Evolutionary conservation across 2,888 invertebrate genomes (phyloP).

Genomic region (Drymonia ruficornis): DNA sequence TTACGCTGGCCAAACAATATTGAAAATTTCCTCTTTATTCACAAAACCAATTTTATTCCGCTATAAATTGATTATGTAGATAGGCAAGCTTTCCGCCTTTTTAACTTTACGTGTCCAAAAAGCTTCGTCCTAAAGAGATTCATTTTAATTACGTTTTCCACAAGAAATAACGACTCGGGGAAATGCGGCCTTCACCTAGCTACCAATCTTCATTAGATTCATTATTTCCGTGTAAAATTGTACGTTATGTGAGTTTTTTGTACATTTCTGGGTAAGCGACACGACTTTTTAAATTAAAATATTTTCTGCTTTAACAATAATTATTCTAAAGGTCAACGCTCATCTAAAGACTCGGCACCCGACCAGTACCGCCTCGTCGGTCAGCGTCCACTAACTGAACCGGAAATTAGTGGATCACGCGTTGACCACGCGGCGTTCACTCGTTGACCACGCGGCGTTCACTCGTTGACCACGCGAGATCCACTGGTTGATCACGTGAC

Average conservation of each 20-base stretch:
- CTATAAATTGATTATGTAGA: background rate
- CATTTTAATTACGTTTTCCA: constrained; percentile 80
- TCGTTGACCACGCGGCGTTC: no score
- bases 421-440: no score
- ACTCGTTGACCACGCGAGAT: no score
- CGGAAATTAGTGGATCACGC: no score
- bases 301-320: no score
- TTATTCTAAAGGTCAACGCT: no score
- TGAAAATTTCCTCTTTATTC: background rate
- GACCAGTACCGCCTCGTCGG: no score
- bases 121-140: constrained; percentile 67
- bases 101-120: constrained; percentile 63
- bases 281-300: constrained; percentile 7
- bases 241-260: constrained; percentile 43
- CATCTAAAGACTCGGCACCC: no score
- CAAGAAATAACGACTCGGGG: constrained; percentile 65
- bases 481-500: no score
- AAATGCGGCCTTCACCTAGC: constrained; percentile 67
- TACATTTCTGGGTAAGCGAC: constrained; percentile 8
- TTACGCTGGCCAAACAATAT: background rate
- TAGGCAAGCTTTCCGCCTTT: constrained; percentile 44
- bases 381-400: no score
- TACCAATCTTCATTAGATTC: constrained; percentile 78
- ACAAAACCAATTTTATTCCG: background rate
- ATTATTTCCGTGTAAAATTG: constrained; percentile 68